A percentile compares a stretch with the other conserved stretches of the same genome.
Evolutionary conservation across 30 jellyfish, hydroid and myxozoan genomes (phyloP).

Genomic region (Turritopsis rubra): DNA sequence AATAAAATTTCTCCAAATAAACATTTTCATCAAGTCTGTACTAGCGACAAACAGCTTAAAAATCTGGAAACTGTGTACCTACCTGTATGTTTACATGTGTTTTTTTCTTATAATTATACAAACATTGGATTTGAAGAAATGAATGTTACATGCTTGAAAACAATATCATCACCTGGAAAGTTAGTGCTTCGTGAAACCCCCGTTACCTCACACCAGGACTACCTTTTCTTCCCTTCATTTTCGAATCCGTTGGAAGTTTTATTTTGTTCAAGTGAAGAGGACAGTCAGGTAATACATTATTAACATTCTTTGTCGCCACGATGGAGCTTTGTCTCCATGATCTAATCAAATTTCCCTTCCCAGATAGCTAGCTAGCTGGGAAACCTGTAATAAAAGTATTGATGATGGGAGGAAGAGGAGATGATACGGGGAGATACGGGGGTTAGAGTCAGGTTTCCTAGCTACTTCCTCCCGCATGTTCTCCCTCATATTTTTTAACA

Average conservation of each 20-base stretch:
- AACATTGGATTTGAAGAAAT: neutral
- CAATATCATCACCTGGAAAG: conserved; percentile 16
- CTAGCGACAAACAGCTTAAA: neutral
- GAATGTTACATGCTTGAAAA: conserved; percentile 2
- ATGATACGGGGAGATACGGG: too few relatives aligned
- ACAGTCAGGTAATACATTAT: neutral
- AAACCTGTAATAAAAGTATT: too few relatives aligned
- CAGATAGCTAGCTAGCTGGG: too few relatives aligned
- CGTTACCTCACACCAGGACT: neutral
- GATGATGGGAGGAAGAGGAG: too few relatives aligned
- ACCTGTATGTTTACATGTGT: neutral
- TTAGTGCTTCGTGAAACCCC: neutral
- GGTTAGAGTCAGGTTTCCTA: too few relatives aligned
- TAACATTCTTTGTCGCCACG: neutral
- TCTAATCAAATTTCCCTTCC: too few relatives aligned
- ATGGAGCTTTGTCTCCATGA: too few relatives aligned
- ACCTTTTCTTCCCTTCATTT: neutral
- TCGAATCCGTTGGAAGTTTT: neutral
- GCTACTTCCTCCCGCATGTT: too few relatives aligned
- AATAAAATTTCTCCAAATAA: neutral
- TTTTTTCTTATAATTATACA: neutral
- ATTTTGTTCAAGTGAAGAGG: conserved; percentile 4
- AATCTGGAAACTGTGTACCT: neutral
- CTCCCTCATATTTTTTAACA: too few relatives aligned
- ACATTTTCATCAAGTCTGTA: neutral